Base-by-base conservation (phyloP, 2,113 vertebrate species). In the Eclectus roratus region DNA sequence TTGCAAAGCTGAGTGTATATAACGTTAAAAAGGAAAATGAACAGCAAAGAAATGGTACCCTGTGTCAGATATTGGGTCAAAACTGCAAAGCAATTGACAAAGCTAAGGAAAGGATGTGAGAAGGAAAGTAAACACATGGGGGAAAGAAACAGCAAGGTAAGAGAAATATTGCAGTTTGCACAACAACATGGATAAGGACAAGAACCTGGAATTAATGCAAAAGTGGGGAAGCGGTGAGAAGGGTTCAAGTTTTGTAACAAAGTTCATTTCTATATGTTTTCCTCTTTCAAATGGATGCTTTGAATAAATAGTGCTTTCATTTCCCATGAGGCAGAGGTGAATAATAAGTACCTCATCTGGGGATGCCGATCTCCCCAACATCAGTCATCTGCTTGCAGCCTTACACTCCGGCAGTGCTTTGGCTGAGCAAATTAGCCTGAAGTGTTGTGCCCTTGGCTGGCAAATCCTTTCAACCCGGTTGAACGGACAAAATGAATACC, bases 391-490 rank as follows among this genome's bases (percentile, higher is more conserved):
- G 43, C 93, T 94, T 82, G 94, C 94, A 97, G 96, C 93, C 95
- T 88, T 89, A 91, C 80, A 64, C 97, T 98, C 97, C 63, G 20
- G 95, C 98, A 97, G 98, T 31, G 92, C 94, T 97, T 97, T 96
- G 96, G 96, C 95, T 97, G 98, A 98, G 98, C 98, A 98, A 98
- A 98, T 98, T 98, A 98, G 98, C 98, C 98, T 98, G 98, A 97
- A 98, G 98, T 98, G 98, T 97, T 98, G 98, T 98, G 98, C 96
- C 97, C 97, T 99, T 98, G 98, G 98, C 98, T 98, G 98, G 97
- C 98, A 99, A 99, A 99, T 99, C 98, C 98, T 98, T 98, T 98
- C 97, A 97, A 97, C 96, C 93, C 97, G 98, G 98, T 98, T 98
- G 98, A 98, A 97, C 98, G 98, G 98, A 97, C 98, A 98, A 97